Base-by-base conservation (phyloP, 2,797 vertebrate species). In the Borostomias antarcticus region DNA sequence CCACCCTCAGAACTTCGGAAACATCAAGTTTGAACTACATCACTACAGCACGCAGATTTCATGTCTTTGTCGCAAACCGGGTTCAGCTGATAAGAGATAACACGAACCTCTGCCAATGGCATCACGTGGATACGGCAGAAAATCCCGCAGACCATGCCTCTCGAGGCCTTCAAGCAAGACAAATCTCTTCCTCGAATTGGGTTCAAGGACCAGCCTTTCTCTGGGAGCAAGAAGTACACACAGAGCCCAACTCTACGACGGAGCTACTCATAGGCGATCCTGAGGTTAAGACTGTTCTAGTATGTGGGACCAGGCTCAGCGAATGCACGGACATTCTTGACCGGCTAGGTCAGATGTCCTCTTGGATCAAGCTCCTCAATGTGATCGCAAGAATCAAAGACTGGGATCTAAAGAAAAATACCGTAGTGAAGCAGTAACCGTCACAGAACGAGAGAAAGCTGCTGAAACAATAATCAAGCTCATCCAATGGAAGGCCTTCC, bases 21-120 rank as follows among this genome's bases (percentile, higher is more conserved):
- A 76, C 19, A 72, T 66, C 52, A 72, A 65, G 15, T n/a, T 53
- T 1, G 63, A 82, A 40, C n/a, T 84, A 11, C 70, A 81, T 23
- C 60, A 79, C 4, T 35, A 10, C 6, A 35, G 33, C 33, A 35
- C 6, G 33, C 5, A 35, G 33, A 10, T 35, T 35, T 35, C 33
- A 35, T 35, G 33, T 35, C 6, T 35, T 35, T 4, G 33, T 35
- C 5, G 33, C 33, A 35, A 35, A 35, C 10, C 33, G 33, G 33
- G 33, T 35, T 2, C 33, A 35, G 33, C 33, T 35, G 33, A 3
- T 35, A 35, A 35, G 33, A 35, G 33, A 35, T 6, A 5, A 6
- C 33, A 35, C 33, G 10, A 10, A 35, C 33, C 6, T 10, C 6
- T 6, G 33, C 33, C 33, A 35, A 1, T 35, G 33, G 33, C 10